Conservation (phyloP, 2,888 invertebrate genomes). For the Ecdyonurus torrentis region DNA sequence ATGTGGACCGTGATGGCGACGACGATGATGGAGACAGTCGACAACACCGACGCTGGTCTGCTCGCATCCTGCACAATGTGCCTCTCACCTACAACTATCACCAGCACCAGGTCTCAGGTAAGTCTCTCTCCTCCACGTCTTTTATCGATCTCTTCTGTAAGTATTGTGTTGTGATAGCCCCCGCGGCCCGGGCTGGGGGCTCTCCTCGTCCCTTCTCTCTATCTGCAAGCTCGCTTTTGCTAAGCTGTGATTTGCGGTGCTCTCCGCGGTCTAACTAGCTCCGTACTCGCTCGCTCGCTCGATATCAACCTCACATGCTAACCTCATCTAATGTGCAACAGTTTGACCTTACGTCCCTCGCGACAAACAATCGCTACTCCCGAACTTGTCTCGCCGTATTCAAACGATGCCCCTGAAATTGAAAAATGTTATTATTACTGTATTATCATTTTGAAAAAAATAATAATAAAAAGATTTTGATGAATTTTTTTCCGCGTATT, state of each 20-base stretch:
- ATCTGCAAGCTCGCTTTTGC: constrained; percentile 14
- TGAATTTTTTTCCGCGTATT: too few relatives aligned
- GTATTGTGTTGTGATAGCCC: neutral
- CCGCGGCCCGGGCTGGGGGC: constrained; percentile 5
- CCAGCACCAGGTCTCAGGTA: constrained; percentile 58
- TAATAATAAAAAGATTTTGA: too few relatives aligned
- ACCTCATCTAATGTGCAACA: neutral
- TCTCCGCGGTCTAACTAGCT: constrained; percentile 2
- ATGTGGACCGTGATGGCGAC: constrained; percentile 67
- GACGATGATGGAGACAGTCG: constrained; percentile 64
- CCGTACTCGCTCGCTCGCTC: constrained; percentile 7
- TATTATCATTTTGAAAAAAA: too few relatives aligned
- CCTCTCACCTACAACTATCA: constrained; percentile 61
- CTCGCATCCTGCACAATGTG: constrained; percentile 44
- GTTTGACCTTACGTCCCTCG: too few relatives aligned
- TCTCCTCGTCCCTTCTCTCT: constrained; percentile 1
- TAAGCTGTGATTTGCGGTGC: neutral
- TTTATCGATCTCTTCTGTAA: neutral
- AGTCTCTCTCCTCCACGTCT: constrained; percentile 14
- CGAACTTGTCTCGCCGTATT: too few relatives aligned
- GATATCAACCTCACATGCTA: neutral
- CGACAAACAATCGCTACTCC: too few relatives aligned
- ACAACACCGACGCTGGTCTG: constrained; percentile 49
- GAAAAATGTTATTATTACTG: too few relatives aligned
- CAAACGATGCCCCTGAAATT: too few relatives aligned